Evolutionary conservation across 2,113 vertebrate species (phyloP).

Genomic region (Xiphophorus hellerii): DNA sequence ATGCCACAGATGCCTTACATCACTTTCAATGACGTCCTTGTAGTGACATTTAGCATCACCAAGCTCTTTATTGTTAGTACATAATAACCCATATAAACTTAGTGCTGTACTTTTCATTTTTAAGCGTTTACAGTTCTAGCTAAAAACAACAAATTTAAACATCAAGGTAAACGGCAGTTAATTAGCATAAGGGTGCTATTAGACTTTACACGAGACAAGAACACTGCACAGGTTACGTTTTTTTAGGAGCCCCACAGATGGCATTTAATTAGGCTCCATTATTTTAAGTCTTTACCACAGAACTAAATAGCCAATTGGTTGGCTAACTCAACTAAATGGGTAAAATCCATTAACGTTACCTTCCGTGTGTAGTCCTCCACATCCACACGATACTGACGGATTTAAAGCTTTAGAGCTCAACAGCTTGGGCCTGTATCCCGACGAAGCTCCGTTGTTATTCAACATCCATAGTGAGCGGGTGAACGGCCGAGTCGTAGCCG

Average conservation of each 20-base stretch:
- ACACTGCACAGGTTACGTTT: not conserved
- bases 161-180: too few relatives aligned
- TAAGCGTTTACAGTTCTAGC: too few relatives aligned
- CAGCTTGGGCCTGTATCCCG: constrained; percentile 71
- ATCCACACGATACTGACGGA: constrained; percentile 83
- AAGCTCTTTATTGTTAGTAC: not conserved
- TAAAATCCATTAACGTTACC: constrained; percentile 69
- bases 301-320: not conserved
- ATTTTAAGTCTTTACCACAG: not conserved
- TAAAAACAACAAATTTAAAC: too few relatives aligned
- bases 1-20: not conserved
- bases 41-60: not conserved
- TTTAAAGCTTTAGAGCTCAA: constrained; percentile 65
- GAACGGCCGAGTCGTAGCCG: constrained; percentile 72
- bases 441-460: constrained; percentile 61
- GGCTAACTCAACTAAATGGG: not conserved
- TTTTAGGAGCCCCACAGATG: not conserved
- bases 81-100: not conserved
- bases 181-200: too few relatives aligned
- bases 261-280: not conserved
- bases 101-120: too few relatives aligned
- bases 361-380: constrained; percentile 90
- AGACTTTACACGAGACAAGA: not conserved
- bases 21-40: not conserved
- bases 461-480: constrained; percentile 84